Evolutionary conservation across 92 coral and sea anemone species (phyloP), one percentile per base, ranked within the genome.

Genomic region (Metridium senile): DNA sequence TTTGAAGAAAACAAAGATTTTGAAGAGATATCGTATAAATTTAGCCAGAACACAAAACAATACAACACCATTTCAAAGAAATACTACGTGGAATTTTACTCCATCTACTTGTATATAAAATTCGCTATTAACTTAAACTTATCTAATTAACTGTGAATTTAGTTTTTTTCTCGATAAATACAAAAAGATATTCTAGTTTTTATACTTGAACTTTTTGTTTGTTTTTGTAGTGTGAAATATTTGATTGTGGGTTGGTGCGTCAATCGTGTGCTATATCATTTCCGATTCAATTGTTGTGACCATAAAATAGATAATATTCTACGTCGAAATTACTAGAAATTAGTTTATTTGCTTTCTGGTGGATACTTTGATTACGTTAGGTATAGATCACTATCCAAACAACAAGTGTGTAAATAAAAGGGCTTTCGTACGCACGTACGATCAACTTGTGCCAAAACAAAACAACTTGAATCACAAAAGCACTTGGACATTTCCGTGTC

Each of bases 401-500:
- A 61, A 22, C 61, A 22, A 54, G n/a, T 54, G 9, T 17, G 61
- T 45, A 66, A 66, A 35, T 43, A 34, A 33, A n/a, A 23, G 73
- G 59, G 16, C 23, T 54, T 54, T 4, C 17, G 16, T 13, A 19
- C n/a, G 17, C 23, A 35, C 28, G 28, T 39, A 68, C 56, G 56
- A 68, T 11, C 2, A 9, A 22, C 29, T 33, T 43, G 20, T 43
- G 53, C 73, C 54, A 68, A 68, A 68, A 68, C 73, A 68, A 68
- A 68, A 68, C 58, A 68, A 68, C 66, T 61, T 61, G 32, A 61
- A 61, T 61, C 33, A 68, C 71, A 66, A 66, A 66, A 66, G 47
- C 17, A 66, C 59, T 54, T 54, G 16, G 49, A 30, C 29, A 66
- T 19, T 29, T 1, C 51, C 51, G 17, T 45, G 57, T 22, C 20